A percentile compares a stretch with the other conserved stretches of the same genome.
phyloP scores from a whole-genome alignment of 2,113 vertebrate species.

The Chloropsis hardwickii region DNA sequence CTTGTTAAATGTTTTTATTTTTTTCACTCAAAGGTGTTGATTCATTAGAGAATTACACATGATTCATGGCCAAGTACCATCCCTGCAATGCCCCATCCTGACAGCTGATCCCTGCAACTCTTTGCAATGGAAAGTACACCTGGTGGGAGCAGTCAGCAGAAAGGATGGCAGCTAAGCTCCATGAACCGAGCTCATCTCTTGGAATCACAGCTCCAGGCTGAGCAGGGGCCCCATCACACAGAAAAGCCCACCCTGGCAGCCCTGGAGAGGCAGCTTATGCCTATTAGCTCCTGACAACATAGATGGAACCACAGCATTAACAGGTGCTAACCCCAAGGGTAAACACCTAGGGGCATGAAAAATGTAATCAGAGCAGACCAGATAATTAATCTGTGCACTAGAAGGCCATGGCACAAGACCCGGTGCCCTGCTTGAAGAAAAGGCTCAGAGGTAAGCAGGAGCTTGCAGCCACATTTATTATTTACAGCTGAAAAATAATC shows the following conservation, averaged over 20 bases:
- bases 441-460: neutral
- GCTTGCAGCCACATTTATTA: neutral
- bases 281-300: neutral
- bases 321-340: neutral
- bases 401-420: neutral
- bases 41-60: neutral
- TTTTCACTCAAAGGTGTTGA: neutral
- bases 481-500: conserved; percentile 13
- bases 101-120: neutral
- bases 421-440: neutral
- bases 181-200: neutral
- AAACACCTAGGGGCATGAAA: neutral
- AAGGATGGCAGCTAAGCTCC: neutral
- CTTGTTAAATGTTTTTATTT: neutral
- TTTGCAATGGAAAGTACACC: rapidly evolving
- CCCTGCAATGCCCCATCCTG: neutral
- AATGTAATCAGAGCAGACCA: neutral
- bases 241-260: neutral
- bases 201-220: neutral
- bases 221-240: rapidly evolving
- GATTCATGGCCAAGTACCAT: neutral
- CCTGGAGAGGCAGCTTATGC: neutral
- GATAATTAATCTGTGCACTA: neutral
- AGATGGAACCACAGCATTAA: neutral
- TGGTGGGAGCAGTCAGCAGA: neutral